Base-by-base conservation (phyloP, 2,888 invertebrate species). In the Serrognathus titanus region DNA sequence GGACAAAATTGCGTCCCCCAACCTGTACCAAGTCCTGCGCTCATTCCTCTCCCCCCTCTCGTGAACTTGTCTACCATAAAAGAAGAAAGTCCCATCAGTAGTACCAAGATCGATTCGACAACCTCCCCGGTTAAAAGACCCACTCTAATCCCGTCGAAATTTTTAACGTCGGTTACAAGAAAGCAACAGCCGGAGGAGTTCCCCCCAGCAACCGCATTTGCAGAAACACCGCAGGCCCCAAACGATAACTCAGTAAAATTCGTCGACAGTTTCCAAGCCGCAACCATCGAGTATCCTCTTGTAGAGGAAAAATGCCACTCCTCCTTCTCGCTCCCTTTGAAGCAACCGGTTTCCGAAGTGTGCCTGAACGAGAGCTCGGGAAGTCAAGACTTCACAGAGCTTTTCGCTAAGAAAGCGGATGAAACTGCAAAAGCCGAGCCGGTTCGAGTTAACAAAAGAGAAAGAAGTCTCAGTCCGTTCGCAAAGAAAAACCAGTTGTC, bases 241-340 rank as follows among this genome's bases (percentile, higher is more conserved):
- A 7, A 3, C 7, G 24, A 31, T 7, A 31, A 1, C 24, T 6
- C 5, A 3, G 6, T 6, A 4, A 31, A 31, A 31, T 31, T 31
- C 24, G 24, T 31, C 24, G 24, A 31, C 24, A 31, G 24, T 31
- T 31, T 31, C 24, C 24, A 31, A 31, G 24, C 24, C 24, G 24
- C 24, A 31, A 5, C 6, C 5, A 7, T 12, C 40, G 11, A 40
- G 40, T 12, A 40, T 40, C 40, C 13, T 12, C 13, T 6, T 39
- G 3, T 40, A 12, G 40, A 13, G 4, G 40, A 12, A 7, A 40
- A 40, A 40, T 13, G 13, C 6, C 10, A 13, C 2, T 45, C 70
- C 12, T 61, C 66, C 1, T 66, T 73, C 47, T 63, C 66, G 11
- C 38, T 74, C 20, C 66, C 70, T 5, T 57, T 61, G 7, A 74